A percentile compares a stretch with the other conserved stretches of the same genome.
phyloP scores from a whole-genome alignment of 1,140 invertebrate species.

The Rhyzopertha dominica region DNA sequence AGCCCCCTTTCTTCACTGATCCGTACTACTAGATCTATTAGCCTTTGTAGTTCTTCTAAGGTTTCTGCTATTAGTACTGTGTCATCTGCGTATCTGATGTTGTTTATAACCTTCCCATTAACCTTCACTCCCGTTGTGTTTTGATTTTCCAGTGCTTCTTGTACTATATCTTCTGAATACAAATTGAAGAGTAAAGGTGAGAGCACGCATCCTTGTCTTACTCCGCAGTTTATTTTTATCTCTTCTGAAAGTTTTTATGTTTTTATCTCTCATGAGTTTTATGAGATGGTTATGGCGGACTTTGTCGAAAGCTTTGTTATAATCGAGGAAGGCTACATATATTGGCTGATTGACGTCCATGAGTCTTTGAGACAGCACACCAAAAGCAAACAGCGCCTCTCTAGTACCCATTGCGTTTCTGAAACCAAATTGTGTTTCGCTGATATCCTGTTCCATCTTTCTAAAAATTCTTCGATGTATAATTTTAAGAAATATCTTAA shows the following conservation, averaged over 20 bases:
- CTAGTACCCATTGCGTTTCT: constrained; percentile 21
- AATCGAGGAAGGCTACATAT: constrained; percentile 5
- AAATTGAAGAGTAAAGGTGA: constrained; percentile 38
- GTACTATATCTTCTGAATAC: constrained; percentile 21
- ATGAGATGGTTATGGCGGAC: too few species aligned
- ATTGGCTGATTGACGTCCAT: constrained; percentile 3
- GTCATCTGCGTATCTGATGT: constrained; percentile 24
- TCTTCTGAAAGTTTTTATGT: constrained; percentile 9
- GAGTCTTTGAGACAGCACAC: constrained; percentile 16
- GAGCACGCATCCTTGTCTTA: constrained; percentile 34
- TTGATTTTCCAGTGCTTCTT: constrained; percentile 14
- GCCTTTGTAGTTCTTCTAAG: constrained; percentile 8
- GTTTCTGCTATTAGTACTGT: constrained; percentile 18
- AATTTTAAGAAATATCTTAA: constrained; percentile 4
- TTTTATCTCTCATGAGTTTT: too few species aligned
- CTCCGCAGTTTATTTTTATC: constrained; percentile 21
- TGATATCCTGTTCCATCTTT: constrained; percentile 13
- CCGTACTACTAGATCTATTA: constrained; percentile 13
- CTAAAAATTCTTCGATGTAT: constrained; percentile 19
- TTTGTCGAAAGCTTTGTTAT: background rate
- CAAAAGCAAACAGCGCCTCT: constrained; percentile 25
- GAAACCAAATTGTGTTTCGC: constrained; percentile 25
- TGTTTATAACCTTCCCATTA: constrained; percentile 17
- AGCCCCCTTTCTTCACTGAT: constrained; percentile 13
- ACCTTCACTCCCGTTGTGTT: constrained; percentile 9